Base-by-base conservation (phyloP, 2,888 invertebrate genomes). In the Morinoia aosen region DNA sequence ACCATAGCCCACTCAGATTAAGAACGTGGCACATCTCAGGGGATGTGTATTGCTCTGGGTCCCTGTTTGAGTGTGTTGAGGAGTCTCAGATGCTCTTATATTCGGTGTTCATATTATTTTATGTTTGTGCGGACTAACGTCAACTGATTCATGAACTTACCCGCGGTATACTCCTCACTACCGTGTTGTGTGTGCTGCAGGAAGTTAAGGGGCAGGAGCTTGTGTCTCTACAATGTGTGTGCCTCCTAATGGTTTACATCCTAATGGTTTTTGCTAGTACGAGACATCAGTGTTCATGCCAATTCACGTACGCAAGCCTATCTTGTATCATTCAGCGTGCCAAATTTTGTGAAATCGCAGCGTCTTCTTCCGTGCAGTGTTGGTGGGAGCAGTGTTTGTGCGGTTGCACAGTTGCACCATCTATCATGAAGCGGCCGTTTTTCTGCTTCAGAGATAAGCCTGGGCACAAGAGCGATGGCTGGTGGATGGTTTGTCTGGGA, bases 401-500 rank as follows among this genome's bases (percentile, higher is more conserved):
- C 25, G 19, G 76, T 90, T 40, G 40, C 90, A 90, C 39, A 40
- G 90, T 90, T 48, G 40, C 57, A 57, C 93, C 93, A 93, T 93
- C 93, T 48, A 48, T 93, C 93, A 93, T 93, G 93, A 39, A 33
- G 56, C 93, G 57, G n/a, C 57, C 93, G 93, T 93, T 93, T 57
- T 93, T 93, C 93, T 93, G 93, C 57, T 57, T 39, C 56, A 93
- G 57, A 56, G 57, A 93, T 56, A 56, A 57, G 56, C 57, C 93
- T 56, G 57, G n/a, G 57, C 56, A 57, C 93, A 93, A 57, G 93
- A 93, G 93, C 93, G 93, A 93, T 93, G 93, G 93, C 57, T 57
- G 57, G 93, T 33, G 57, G 39, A 57, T 93, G 93, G 93, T 93
- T 93, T 93, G 93, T 93, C 93, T 93, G 48, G 58, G 56, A 16